A percentile compares a stretch with the other conserved stretches of the same genome.
phyloP scores from a whole-genome alignment of 2,797 vertebrate species.

The Brachyalestes nurse region DNA sequence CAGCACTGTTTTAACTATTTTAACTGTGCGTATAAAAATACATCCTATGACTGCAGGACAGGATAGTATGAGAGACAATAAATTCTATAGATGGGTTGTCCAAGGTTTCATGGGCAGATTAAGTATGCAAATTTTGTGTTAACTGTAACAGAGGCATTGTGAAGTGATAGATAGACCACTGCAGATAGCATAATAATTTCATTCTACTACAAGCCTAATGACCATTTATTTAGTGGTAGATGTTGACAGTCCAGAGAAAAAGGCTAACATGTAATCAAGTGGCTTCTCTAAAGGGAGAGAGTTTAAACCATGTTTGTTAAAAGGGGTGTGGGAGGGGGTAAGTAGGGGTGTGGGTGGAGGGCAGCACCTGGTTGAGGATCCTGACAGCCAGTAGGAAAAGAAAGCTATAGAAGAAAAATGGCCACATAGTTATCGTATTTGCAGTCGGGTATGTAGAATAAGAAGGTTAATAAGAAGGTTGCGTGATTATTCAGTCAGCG shows the following conservation, averaged over 20 bases:
- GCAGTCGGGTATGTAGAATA: background rate
- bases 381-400: background rate
- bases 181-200: background rate
- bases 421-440: background rate
- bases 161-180: background rate
- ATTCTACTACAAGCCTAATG: background rate
- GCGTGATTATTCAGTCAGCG: background rate
- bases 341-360: background rate
- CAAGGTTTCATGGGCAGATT: background rate
- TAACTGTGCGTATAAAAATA: no score
- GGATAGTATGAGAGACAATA: background rate
- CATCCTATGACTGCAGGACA: background rate
- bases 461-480: background rate
- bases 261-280: background rate
- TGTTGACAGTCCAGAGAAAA: slow-evolving; percentile 1
- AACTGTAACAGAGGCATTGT: background rate
- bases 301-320: background rate
- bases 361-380: background rate
- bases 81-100: background rate
- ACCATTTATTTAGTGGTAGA: background rate
- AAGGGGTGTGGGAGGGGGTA: background rate
- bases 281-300: background rate
- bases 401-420: background rate
- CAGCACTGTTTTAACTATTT: no score
- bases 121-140: background rate